Evolutionary conservation across 1,140 invertebrate species (phyloP).

Genomic region (Drosophila varians): DNA sequence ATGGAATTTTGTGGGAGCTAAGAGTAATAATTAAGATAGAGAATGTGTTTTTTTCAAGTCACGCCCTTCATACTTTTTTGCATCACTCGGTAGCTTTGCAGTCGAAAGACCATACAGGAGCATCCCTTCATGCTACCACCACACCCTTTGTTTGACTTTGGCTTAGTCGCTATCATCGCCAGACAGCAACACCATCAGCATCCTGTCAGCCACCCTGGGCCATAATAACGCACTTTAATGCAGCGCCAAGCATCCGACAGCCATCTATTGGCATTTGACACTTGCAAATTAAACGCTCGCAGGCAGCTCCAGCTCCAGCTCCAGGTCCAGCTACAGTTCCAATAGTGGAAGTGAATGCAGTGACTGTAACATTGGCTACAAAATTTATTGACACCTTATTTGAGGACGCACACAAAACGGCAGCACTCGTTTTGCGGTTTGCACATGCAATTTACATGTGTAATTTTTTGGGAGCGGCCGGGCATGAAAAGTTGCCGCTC

Average conservation of each 20-base stretch:
- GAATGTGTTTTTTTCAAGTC: too few species aligned
- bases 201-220: slow-evolving; percentile 29
- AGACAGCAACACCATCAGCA: slow-evolving; percentile 17
- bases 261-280: slow-evolving; percentile 77
- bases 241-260: slow-evolving; percentile 29
- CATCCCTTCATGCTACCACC: background rate
- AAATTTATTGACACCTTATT: slow-evolving; percentile 81
- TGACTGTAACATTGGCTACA: slow-evolving; percentile 18
- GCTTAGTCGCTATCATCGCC: slow-evolving; percentile 47
- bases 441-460: slow-evolving; percentile 79
- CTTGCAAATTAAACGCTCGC: slow-evolving; percentile 77
- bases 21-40: too few species aligned
- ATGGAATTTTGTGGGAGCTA: too few species aligned
- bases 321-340: background rate
- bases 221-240: slow-evolving; percentile 66
- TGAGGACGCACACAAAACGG: slow-evolving; percentile 41
- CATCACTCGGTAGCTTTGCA: background rate
- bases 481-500: slow-evolving; percentile 47
- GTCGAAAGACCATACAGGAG: background rate
- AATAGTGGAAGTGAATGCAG: background rate
- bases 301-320: slow-evolving; percentile 38
- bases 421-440: slow-evolving; percentile 72
- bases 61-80: too few species aligned
- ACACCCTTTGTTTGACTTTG: slow-evolving; percentile 25
- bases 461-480: slow-evolving; percentile 58